Base-by-base conservation (phyloP, 2,888 invertebrate species). In the Cephus nigrinus region DNA sequence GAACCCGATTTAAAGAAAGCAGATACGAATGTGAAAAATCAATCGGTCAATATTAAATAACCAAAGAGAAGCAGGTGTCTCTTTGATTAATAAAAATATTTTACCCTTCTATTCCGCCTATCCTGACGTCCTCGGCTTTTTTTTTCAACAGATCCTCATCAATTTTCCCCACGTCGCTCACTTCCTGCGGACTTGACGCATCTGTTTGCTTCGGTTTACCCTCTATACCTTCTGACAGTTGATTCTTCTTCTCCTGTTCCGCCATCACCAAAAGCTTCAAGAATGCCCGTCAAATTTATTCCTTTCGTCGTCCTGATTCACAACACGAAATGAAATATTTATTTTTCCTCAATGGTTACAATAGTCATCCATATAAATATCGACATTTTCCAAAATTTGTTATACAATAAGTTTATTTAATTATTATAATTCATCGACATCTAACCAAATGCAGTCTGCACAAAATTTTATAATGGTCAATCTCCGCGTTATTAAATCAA, bases 61-160 rank as follows among this genome's bases (percentile, higher is more conserved):
- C 9, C 23, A 55, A 55, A 55, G 55, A 55, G 23, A 55, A 23
- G 55, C 23, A 55, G 9, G 15, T 23, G 23, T 55, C 23, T 23
- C 5, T 55, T 55, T 55, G 23, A 23, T 9, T 23, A 55, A 23
- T 55, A 55, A 23, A 55, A 23, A 55, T 55, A 55, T 23, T 23
- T 87, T 78, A 91, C 92, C 92, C 92, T 80, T 92, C 92, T 36
- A 92, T 81, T 4, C 92, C 92, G 12, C 89, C 91, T 36, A 92
- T 87, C 74, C 88, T 84, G 34, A 89, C 82, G 11, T 89, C 87
- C 74, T 88, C 84, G 2, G 81, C 80, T 23, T 81, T 68, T 15
- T 68, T 80, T 32, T 12, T 68, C 68, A 32, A 68, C 68, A 34
- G 73, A 71, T 77, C 75, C 73, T 69, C 77, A 31, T 35, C 73